Evolutionary conservation across 2,113 vertebrate species (phyloP).

Genomic region (Cepphus grylle): DNA sequence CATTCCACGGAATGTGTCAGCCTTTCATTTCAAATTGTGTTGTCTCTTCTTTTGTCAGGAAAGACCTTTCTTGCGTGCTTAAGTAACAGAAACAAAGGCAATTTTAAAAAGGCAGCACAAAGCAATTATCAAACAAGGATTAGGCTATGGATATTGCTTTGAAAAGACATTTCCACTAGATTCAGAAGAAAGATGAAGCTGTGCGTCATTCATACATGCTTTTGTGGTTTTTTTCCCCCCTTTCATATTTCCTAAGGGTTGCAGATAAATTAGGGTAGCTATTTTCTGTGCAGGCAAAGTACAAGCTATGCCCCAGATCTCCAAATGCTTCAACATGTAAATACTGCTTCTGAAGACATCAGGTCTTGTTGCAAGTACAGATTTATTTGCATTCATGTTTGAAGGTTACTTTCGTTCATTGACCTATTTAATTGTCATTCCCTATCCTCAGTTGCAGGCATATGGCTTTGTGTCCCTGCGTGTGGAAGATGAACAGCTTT

Average conservation of each 20-base stretch:
- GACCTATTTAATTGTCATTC: slow-evolving; percentile 58
- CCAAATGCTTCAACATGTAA: slow-evolving; percentile 21
- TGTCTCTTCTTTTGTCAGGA: slow-evolving; percentile 33
- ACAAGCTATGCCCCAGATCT: slow-evolving; percentile 41
- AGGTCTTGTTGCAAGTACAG: slow-evolving; percentile 28
- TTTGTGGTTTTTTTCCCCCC: neutral
- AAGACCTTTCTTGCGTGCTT: neutral
- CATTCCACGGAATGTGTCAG: neutral
- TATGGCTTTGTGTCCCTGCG: slow-evolving; percentile 9
- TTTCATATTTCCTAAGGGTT: slow-evolving; percentile 29
- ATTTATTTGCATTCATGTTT: slow-evolving; percentile 39
- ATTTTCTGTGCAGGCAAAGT: slow-evolving; percentile 20
- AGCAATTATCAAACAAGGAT: slow-evolving; percentile 22
- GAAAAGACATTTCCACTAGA: neutral
- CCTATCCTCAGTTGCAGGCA: slow-evolving; percentile 2
- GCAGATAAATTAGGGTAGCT: slow-evolving; percentile 37
- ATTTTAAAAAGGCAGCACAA: neutral
- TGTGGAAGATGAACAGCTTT: slow-evolving; percentile 1
- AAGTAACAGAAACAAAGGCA: slow-evolving; percentile 44
- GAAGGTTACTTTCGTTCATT: slow-evolving; percentile 60
- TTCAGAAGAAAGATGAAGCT: slow-evolving; percentile 11
- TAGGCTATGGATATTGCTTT: neutral
- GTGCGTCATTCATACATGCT: slow-evolving; percentile 5
- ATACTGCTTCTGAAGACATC: slow-evolving; percentile 37
- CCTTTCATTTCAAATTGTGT: neutral